phyloP scores from a whole-genome alignment of 2,113 vertebrate genomes.

The Notothenia coriiceps region DNA sequence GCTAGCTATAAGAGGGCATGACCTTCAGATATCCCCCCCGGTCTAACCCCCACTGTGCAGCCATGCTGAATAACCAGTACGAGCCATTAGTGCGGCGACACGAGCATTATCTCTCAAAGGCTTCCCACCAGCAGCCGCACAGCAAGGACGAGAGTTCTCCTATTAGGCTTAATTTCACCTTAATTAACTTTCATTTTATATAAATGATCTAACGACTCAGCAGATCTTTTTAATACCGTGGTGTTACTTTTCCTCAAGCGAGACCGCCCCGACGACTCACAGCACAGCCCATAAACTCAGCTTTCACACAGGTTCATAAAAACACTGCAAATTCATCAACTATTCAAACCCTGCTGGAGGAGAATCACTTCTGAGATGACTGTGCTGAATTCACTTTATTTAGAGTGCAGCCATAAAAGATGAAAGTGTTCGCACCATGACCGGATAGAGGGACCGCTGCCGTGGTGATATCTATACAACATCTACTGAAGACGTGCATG shows the following conservation, averaged over 20 bases:
- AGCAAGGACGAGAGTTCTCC: neutral
- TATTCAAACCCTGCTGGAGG: constrained; percentile 30
- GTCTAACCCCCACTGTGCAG: neutral
- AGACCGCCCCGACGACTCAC: neutral
- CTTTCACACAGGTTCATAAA: neutral
- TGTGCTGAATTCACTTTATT: constrained; percentile 28
- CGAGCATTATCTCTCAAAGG: neutral
- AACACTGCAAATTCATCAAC: constrained; percentile 37
- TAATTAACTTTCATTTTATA: neutral
- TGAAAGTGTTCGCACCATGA: constrained; percentile 22
- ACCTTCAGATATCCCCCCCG: neutral
- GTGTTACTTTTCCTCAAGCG: neutral
- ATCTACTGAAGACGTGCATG: constrained; percentile 37
- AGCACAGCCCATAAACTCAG: neutral
- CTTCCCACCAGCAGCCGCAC: constrained; percentile 2
- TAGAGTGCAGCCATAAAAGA: constrained; percentile 24
- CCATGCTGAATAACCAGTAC: neutral
- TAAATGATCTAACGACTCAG: constrained; percentile 10
- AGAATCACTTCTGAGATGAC: constrained; percentile 26
- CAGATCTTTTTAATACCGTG: neutral
- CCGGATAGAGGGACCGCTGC: neutral
- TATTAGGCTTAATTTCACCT: neutral
- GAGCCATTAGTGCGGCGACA: neutral
- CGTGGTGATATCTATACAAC: constrained; percentile 45
- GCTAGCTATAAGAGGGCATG: too few relatives aligned